Conservation (phyloP, 2,797 vertebrate genomes). For the Clarias fuscus region DNA sequence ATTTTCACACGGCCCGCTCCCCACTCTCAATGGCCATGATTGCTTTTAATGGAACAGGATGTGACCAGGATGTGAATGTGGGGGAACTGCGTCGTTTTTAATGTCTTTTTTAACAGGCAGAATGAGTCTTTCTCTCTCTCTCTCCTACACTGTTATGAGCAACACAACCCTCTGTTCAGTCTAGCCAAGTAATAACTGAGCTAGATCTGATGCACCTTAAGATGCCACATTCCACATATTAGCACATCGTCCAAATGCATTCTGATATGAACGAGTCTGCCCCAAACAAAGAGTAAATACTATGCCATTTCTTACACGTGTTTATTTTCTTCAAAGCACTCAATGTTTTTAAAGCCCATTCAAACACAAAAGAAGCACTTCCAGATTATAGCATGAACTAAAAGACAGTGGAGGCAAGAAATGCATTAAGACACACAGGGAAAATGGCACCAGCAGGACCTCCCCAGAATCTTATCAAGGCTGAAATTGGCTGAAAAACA, state of each 20-base stretch:
- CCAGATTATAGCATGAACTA: not conserved
- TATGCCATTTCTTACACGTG: not conserved
- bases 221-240: not conserved
- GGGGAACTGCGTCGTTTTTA: not conserved
- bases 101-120: not conserved
- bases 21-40: slow-evolving; percentile 48
- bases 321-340: not conserved
- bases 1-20: slow-evolving; percentile 37
- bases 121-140: not conserved
- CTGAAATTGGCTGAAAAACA: slow-evolving; percentile 19
- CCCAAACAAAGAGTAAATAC: not conserved
- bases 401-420: not conserved
- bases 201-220: not conserved
- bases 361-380: not conserved
- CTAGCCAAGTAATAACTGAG: not conserved
- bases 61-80: slow-evolving; percentile 43
- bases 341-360: not conserved
- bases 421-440: slow-evolving; percentile 1
- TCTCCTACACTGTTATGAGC: not conserved
- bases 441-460: not conserved
- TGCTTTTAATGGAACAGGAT: slow-evolving; percentile 54
- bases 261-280: not conserved
- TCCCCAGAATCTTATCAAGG: slow-evolving; percentile 19
- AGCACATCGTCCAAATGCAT: not conserved
- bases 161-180: not conserved